These are phyloP conservation scores for Eolophus roseicapilla DNA, from an alignment of 2,113 vertebrate genomes.

Conservation along the genomic window DNA sequence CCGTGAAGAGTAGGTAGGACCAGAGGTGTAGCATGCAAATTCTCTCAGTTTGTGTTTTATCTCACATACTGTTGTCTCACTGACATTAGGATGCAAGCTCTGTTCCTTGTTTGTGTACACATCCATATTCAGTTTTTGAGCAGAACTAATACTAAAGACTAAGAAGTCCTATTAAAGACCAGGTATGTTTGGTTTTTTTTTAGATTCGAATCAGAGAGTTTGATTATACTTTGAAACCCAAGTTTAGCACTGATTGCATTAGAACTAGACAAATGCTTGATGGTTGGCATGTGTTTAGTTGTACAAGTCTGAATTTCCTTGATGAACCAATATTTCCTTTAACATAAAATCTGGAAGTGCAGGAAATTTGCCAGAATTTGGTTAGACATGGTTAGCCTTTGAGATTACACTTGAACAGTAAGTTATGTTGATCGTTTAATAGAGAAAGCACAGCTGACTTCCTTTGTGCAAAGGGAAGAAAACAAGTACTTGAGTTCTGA, in stretches of 20 bases:
- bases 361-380: not conserved
- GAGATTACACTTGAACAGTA: not conserved
- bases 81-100: not conserved
- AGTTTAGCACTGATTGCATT: not conserved
- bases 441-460: not conserved
- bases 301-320: not conserved
- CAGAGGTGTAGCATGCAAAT: not conserved
- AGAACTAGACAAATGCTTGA: not conserved
- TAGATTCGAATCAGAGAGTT: not conserved
- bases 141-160: not conserved
- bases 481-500: not conserved
- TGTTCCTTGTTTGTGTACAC: not conserved
- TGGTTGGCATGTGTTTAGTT: not conserved
- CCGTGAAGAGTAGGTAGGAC: not conserved
- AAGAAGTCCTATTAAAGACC: not conserved
- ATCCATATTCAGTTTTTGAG: not conserved
- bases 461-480: not conserved
- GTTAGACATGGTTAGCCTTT: not conserved
- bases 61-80: not conserved
- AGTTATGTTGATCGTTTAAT: not conserved
- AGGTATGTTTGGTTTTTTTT: not conserved
- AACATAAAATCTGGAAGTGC: not conserved
- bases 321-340: not conserved
- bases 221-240: not conserved
- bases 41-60: not conserved